Percentiles rank a stretch among this genome's conserved stretches.
Evolutionary conservation across 2,113 vertebrate genomes (phyloP).

Genomic region (Nibea albiflora): DNA sequence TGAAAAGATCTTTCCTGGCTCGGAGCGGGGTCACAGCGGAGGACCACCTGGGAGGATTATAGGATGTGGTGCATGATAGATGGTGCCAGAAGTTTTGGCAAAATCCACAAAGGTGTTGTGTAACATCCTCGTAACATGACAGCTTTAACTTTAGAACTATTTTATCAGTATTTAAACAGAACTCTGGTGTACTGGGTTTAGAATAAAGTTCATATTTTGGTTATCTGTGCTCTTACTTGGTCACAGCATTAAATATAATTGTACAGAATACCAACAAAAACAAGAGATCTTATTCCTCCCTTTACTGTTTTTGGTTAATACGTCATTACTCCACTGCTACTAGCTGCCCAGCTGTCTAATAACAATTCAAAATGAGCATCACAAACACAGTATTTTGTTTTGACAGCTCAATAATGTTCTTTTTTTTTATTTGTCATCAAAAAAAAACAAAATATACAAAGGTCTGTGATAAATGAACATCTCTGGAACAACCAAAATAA

Average conservation of each 20-base stretch:
- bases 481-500: too few relatives aligned
- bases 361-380: neutral
- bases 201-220: neutral
- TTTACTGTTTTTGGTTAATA: neutral
- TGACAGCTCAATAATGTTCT: neutral
- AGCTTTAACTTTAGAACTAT: neutral
- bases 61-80: neutral
- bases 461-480: too few relatives aligned
- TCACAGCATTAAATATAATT: neutral
- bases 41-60: neutral
- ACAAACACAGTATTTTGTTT: neutral
- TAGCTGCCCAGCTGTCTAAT: neutral
- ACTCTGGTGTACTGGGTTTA: neutral
- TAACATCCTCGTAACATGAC: neutral
- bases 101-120: neutral
- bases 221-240: neutral
- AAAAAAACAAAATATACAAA: too few relatives aligned
- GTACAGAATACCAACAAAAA: neutral
- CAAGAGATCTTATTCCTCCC: neutral
- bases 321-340: neutral
- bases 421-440: too few relatives aligned
- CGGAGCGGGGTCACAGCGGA: neutral
- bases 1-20: conserved; percentile 19
- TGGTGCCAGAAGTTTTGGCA: neutral
- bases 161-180: neutral